Conservation (phyloP, 2,888 invertebrate species). For the Hybos culiciformis region DNA sequence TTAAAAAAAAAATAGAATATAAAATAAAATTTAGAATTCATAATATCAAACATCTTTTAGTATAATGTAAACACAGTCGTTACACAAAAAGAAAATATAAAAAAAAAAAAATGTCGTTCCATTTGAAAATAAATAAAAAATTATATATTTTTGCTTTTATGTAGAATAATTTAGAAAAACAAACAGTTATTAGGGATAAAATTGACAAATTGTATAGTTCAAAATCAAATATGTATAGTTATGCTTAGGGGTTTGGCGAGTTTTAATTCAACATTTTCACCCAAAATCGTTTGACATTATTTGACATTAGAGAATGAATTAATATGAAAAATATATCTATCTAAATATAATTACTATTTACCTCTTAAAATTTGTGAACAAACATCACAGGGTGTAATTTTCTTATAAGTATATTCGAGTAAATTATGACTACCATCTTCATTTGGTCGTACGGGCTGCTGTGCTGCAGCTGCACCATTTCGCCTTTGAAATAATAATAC, state of each 20-base stretch:
- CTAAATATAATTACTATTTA: constrained; percentile 33
- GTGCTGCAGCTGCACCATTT: constrained; percentile 51
- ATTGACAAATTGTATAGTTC: too few relatives aligned
- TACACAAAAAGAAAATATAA: background rate
- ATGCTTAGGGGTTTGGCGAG: too few relatives aligned
- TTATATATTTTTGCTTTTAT: too few relatives aligned
- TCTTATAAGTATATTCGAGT: constrained; percentile 90
- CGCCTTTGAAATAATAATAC: constrained; percentile 38
- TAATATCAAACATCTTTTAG: too few relatives aligned
- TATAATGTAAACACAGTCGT: constrained; percentile 2
- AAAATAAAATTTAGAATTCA: background rate
- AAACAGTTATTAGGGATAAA: too few relatives aligned
- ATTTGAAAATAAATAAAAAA: too few relatives aligned
- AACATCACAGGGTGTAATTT: constrained; percentile 87
- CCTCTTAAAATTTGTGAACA: constrained; percentile 86
- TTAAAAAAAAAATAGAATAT: background rate
- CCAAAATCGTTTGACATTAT: too few relatives aligned
- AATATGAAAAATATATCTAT: too few relatives aligned
- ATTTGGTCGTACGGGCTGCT: constrained; percentile 32
- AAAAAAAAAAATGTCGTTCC: background rate
- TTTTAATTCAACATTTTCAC: too few relatives aligned
- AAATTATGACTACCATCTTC: constrained; percentile 54
- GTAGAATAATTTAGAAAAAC: too few relatives aligned
- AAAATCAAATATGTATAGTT: too few relatives aligned
- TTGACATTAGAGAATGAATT: too few relatives aligned